Evolutionary conservation across 2,888 invertebrate genomes (phyloP).

Genomic region (Drosophila conformis): DNA sequence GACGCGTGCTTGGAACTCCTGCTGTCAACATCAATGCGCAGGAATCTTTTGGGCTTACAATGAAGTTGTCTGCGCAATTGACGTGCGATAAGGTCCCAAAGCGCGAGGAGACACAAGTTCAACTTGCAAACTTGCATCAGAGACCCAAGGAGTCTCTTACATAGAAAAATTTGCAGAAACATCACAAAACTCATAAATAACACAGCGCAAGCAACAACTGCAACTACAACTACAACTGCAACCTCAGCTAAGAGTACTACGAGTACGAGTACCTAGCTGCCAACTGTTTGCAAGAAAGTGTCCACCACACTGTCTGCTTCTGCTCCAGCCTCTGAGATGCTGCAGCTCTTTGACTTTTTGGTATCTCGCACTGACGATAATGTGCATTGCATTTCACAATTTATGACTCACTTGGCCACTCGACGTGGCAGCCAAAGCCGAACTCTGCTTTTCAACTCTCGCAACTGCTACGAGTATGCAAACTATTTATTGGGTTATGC

Average conservation of each 20-base stretch:
- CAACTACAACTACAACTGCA: constrained; percentile 17
- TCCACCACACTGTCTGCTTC: constrained; percentile 57
- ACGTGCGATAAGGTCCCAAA: constrained; percentile 63
- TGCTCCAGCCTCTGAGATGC: constrained; percentile 1
- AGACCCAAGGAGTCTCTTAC: constrained; percentile 54
- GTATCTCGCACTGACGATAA: constrained; percentile 62
- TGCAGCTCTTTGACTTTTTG: constrained; percentile 57
- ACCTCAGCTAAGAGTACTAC: not conserved
- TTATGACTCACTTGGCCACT: constrained; percentile 71
- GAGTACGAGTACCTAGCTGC: constrained; percentile 25
- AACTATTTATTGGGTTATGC: constrained; percentile 76
- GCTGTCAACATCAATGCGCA: constrained; percentile 78
- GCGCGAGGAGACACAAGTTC: constrained; percentile 45
- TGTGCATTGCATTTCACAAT: constrained; percentile 71
- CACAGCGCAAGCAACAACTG: constrained; percentile 41
- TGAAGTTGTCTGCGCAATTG: constrained; percentile 81
- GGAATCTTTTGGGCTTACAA: constrained; percentile 68
- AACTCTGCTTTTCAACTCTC: constrained; percentile 19
- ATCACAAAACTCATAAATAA: constrained; percentile 82
- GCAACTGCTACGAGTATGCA: constrained; percentile 40
- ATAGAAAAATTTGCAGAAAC: constrained; percentile 81
- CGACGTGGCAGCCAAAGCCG: constrained; percentile 19
- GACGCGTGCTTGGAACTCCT: constrained; percentile 74
- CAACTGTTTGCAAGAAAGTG: constrained; percentile 64
- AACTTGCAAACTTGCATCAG: constrained; percentile 34